Percentiles rank a stretch among this genome's conserved stretches.
Evolutionary conservation across 2,888 invertebrate species (phyloP).

Genomic region (Dynastes hyllus): DNA sequence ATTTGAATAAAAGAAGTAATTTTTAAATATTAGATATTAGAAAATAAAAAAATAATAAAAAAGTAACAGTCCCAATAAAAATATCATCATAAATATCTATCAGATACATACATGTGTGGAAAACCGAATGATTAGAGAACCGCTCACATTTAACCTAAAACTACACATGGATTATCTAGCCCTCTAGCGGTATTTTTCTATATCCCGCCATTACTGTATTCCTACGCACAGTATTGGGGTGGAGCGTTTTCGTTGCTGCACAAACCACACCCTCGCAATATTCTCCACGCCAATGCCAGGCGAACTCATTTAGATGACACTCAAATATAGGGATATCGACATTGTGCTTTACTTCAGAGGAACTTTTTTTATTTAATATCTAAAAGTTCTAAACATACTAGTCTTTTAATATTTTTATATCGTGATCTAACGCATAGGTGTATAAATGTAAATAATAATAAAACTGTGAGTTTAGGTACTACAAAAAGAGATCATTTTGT

Average conservation of each 20-base stretch:
- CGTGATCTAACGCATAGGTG: slow-evolving; percentile 3
- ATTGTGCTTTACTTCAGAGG: slow-evolving; percentile 37
- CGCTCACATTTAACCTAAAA: slow-evolving; percentile 39
- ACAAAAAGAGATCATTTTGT: too few relatives aligned
- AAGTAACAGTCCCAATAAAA: too few relatives aligned
- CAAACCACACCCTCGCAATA: slow-evolving; percentile 51
- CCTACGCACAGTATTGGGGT: slow-evolving; percentile 55
- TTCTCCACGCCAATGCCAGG: slow-evolving; percentile 50
- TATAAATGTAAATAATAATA: slow-evolving; percentile 1
- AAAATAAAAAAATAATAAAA: too few relatives aligned
- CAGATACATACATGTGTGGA: slow-evolving; percentile 7
- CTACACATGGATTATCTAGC: slow-evolving; percentile 63
- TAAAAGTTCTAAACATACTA: slow-evolving; percentile 41
- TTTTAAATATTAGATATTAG: too few relatives aligned
- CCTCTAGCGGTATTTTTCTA: slow-evolving; percentile 65
- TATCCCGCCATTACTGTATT: slow-evolving; percentile 62
- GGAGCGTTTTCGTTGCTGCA: slow-evolving; percentile 44
- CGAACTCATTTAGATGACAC: slow-evolving; percentile 49
- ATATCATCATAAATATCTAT: neutral
- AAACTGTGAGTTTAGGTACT: neutral
- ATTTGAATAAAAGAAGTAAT: too few relatives aligned
- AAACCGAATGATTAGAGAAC: slow-evolving; percentile 15
- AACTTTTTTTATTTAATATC: slow-evolving; percentile 33
- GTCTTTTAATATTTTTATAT: slow-evolving; percentile 33
- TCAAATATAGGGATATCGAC: slow-evolving; percentile 50